Base-by-base conservation (phyloP, 1,140 invertebrate species). In the Drosophila orena region DNA sequence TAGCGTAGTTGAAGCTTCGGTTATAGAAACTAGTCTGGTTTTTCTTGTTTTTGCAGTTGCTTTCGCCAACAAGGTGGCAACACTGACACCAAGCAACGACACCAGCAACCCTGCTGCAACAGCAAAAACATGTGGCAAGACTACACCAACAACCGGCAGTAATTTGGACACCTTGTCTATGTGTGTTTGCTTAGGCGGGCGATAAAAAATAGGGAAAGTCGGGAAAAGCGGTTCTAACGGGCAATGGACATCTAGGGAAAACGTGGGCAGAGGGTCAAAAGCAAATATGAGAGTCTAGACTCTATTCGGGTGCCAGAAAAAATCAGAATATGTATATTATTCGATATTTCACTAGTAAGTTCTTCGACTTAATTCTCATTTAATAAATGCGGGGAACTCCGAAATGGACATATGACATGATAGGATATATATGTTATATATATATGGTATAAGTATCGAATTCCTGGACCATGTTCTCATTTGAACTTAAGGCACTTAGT, bases 101-200 rank as follows among this genome's bases (percentile, higher is more conserved):
- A 77, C 58, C 60, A 72, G 58, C 57, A 78, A 85, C 77, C 62
- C 80, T 22, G 60, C 70, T 22, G 60, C 56, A 68, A 55, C 49
- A 77, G 50, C 57, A 77, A 54, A 30, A 59, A 34, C 40, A 66
- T 34, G 43, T 52, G 49, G 49, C 38, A 54, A 15, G 20, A 42
- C 65, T 40, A 27, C 70, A 46, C 46, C 59, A 81, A 52, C 66
- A 58, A 81, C 69, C 81, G 71, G 79, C 83, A 88, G 83, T 88
- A 88, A 88, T 88, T 88, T 88, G 83, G 83, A 54, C 83, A 83
- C 79, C 75, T 88, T 89, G 76, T 65, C 46, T 57, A 43, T 56
- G 71, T 72, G 54, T 79, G 73, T 68, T 54, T 88, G 84, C 71
- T 89, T 77, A 70, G 65, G 35, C 40, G 12, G 15, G 62, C 15